These are phyloP conservation scores for Crossaster papposus DNA, from an alignment of 53 echinoderm and acorn worm species.

Conservation along the genomic window DNA sequence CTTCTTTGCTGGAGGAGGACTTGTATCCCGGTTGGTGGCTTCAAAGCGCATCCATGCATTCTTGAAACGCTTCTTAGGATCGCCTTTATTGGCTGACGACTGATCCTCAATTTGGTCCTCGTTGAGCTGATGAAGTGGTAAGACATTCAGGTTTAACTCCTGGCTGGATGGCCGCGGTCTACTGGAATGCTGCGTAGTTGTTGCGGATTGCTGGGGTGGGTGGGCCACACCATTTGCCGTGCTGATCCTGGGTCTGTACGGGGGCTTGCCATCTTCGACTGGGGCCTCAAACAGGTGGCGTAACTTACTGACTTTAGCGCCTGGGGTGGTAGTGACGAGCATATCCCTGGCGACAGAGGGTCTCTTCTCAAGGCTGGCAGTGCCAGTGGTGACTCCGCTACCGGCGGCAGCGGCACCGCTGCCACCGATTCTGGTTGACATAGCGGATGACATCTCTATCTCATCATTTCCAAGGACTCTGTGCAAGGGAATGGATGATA, in stretches of 20 bases:
- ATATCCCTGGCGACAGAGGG: slow-evolving; percentile 58
- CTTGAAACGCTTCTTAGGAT: slow-evolving; percentile 66
- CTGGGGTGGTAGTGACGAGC: slow-evolving; percentile 63
- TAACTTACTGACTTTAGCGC: slow-evolving; percentile 78
- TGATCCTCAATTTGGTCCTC: slow-evolving; percentile 48
- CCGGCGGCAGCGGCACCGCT: slow-evolving; percentile 5
- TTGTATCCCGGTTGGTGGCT: slow-evolving; percentile 55
- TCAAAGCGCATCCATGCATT: slow-evolving; percentile 72
- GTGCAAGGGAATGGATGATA: neutral
- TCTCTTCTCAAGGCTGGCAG: slow-evolving; percentile 48
- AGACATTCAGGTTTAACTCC: slow-evolving; percentile 55
- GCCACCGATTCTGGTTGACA: slow-evolving; percentile 53
- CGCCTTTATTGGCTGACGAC: slow-evolving; percentile 40
- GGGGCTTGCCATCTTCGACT: slow-evolving; percentile 28
- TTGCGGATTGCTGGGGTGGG: neutral
- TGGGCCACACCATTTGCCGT: slow-evolving; percentile 28
- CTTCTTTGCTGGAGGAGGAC: slow-evolving; percentile 65
- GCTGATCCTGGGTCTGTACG: slow-evolving; percentile 4
- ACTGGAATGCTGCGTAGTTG: slow-evolving; percentile 45
- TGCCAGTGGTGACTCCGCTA: slow-evolving; percentile 2
- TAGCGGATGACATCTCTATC: slow-evolving; percentile 67
- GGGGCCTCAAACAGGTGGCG: slow-evolving; percentile 73
- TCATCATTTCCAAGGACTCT: slow-evolving; percentile 65
- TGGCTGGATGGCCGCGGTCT: slow-evolving; percentile 57
- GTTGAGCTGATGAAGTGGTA: slow-evolving; percentile 18